phyloP scores from a whole-genome alignment of 2,888 invertebrate genomes.

The Drosophila kuntzei region DNA sequence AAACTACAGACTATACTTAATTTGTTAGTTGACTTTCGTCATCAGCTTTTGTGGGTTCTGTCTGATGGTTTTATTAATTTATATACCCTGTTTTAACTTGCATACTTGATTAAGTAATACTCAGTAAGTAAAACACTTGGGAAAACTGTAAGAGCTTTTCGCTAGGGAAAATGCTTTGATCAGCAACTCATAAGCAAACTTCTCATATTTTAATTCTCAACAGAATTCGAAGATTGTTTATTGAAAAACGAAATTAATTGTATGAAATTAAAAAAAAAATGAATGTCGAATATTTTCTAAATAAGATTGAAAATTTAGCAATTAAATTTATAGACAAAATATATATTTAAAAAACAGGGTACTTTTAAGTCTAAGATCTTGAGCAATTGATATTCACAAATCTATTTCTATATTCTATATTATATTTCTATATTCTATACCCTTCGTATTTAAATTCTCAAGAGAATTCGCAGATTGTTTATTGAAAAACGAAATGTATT shows the following conservation, averaged over 20 bases:
- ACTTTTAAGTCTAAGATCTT: constrained; percentile 6
- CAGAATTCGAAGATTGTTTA: not conserved
- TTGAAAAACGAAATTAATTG: not conserved
- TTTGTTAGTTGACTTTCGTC: constrained; percentile 65
- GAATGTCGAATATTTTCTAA: not conserved
- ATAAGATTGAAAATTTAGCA: not conserved
- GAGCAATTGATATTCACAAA: not conserved
- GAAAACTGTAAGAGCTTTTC: not conserved
- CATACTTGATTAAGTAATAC: constrained; percentile 1
- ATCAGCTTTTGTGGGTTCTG: constrained; percentile 47
- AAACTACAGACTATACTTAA: constrained; percentile 43
- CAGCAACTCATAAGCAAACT: not conserved
- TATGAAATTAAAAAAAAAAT: no score
- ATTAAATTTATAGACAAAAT: not conserved
- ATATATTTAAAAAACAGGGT: constrained; percentile 18
- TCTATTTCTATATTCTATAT: no score
- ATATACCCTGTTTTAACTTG: constrained; percentile 35
- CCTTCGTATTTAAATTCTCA: not conserved
- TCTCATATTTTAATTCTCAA: not conserved
- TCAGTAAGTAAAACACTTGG: not conserved
- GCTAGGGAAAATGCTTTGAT: constrained; percentile 1
- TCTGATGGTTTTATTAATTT: constrained; percentile 48
- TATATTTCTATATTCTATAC: no score
- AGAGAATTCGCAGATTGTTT: not conserved
- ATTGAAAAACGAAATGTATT: not conserved